Evolutionary conservation across 2,113 vertebrate species (phyloP).

Genomic region (Nothocercus nigrocapillus): DNA sequence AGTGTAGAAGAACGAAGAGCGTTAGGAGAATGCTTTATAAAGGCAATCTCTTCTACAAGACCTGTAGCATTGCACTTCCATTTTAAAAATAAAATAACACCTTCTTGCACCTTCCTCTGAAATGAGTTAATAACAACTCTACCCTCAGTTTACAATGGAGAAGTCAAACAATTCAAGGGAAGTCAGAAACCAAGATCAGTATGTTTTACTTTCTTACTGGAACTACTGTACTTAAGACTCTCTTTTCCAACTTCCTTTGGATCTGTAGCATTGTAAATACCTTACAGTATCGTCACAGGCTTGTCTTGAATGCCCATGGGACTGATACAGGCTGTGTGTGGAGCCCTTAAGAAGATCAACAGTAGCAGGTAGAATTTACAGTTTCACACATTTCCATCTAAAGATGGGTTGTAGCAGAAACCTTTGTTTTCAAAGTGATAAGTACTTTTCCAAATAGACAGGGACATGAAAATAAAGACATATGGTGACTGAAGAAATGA

Average conservation of each 20-base stretch:
- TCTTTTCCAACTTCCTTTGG: not conserved
- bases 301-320: not conserved
- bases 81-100: not conserved
- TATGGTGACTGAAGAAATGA: slow-evolving; percentile 6
- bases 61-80: not conserved
- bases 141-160: not conserved
- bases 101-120: not conserved
- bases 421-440: slow-evolving; percentile 15
- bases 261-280: not conserved
- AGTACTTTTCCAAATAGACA: slow-evolving; percentile 12
- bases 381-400: not conserved
- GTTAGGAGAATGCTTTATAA: not conserved
- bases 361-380: not conserved
- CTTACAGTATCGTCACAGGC: not conserved
- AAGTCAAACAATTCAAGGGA: not conserved
- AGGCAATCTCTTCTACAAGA: not conserved
- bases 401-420: not conserved
- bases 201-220: not conserved
- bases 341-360: not conserved
- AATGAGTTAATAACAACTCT: not conserved
- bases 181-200: not conserved
- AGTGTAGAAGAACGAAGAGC: not conserved
- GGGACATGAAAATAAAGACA: slow-evolving; percentile 15
- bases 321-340: not conserved
- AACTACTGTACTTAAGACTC: not conserved